Evolutionary conservation across 2,113 vertebrate species (phyloP).

Genomic region (Sceloporus tristichus): DNA sequence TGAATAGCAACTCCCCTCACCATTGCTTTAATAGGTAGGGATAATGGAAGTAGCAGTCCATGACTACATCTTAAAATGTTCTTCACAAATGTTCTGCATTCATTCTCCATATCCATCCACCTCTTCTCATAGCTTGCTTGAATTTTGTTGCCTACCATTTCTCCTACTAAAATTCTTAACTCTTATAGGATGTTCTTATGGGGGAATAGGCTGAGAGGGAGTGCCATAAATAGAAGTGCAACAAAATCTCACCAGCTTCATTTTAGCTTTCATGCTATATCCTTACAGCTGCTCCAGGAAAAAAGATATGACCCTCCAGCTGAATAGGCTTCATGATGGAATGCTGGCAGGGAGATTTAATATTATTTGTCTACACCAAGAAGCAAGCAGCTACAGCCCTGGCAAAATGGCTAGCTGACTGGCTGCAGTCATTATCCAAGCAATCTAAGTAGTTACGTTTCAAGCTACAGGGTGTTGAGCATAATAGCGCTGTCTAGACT

Average conservation of each 20-base stretch:
- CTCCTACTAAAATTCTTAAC: slow-evolving; percentile 33
- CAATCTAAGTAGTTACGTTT: slow-evolving; percentile 68
- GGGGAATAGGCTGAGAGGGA: not conserved
- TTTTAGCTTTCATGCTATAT: slow-evolving; percentile 49
- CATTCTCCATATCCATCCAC: no score
- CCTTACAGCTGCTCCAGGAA: slow-evolving; percentile 52
- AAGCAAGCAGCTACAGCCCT: slow-evolving; percentile 60
- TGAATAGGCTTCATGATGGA: slow-evolving; percentile 58
- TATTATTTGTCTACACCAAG: slow-evolving; percentile 60
- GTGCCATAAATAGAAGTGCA: slow-evolving; percentile 57
- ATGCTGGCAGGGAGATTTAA: slow-evolving; percentile 64
- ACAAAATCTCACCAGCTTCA: slow-evolving; percentile 32
- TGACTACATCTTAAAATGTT: not conserved
- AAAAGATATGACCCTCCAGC: slow-evolving; percentile 58
- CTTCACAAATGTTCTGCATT: not conserved
- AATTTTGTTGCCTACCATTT: slow-evolving; percentile 46
- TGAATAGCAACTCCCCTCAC: no score
- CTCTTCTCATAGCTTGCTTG: not conserved
- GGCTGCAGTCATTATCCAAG: slow-evolving; percentile 59
- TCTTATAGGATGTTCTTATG: slow-evolving; percentile 46
- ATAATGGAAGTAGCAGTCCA: not conserved
- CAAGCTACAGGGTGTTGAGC: slow-evolving; percentile 55
- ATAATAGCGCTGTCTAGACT: slow-evolving; percentile 62
- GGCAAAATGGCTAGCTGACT: slow-evolving; percentile 55
- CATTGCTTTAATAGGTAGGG: no score